phyloP scores from a whole-genome alignment of 2,113 vertebrate species.

The Acinonyx jubatus region DNA sequence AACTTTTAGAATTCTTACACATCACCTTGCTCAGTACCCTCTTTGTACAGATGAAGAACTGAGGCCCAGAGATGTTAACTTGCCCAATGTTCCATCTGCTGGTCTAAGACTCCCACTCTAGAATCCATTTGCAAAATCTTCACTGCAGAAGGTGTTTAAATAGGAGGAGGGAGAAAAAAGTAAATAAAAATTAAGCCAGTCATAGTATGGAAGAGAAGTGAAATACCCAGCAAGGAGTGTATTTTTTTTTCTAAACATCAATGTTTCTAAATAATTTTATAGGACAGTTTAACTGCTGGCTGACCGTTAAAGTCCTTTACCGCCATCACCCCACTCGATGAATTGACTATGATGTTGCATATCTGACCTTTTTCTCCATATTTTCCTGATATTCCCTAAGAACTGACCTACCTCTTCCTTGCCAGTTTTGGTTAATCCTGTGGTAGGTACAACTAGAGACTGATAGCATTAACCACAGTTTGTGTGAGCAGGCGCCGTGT shows the following conservation, averaged over 20 bases:
- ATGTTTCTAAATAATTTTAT: neutral
- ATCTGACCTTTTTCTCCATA: neutral
- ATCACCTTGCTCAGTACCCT: neutral
- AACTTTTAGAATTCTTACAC: slow-evolving; percentile 28
- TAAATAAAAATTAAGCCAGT: slow-evolving; percentile 8
- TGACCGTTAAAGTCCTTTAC: neutral
- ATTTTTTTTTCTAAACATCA: slow-evolving; percentile 5
- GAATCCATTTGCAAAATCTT: neutral
- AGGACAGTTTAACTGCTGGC: neutral
- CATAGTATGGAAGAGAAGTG: neutral
- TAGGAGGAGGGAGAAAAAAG: neutral
- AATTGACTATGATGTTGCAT: neutral
- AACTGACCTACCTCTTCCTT: neutral
- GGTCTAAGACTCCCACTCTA: neutral
- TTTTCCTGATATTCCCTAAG: neutral
- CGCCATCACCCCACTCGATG: neutral
- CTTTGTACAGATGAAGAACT: neutral
- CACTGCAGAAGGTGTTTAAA: slow-evolving; percentile 18
- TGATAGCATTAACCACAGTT: neutral
- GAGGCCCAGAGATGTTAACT: neutral
- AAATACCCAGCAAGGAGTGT: neutral
- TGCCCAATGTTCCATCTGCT: neutral
- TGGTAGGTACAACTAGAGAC: neutral
- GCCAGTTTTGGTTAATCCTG: slow-evolving; percentile 24
- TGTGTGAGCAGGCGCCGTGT: neutral